phyloP scores from a whole-genome alignment of 2,888 invertebrate species.

The Cyaniris semiargus region DNA sequence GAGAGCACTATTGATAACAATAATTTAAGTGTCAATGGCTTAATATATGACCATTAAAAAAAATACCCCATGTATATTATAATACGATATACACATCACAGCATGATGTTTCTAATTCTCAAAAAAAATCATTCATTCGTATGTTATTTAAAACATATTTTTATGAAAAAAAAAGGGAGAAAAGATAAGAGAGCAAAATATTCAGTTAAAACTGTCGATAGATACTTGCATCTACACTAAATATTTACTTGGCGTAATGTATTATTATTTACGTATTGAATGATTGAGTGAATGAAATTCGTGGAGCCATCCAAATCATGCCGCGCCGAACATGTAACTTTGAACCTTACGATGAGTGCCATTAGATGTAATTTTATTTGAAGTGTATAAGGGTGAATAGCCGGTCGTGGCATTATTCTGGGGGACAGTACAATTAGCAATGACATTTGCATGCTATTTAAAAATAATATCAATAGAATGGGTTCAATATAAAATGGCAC shows the following conservation, averaged over 20 bases:
- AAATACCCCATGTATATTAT: no score
- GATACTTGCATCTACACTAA: not conserved
- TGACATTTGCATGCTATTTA: constrained; percentile 31
- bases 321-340: not conserved
- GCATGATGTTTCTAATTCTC: no score
- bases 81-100: no score
- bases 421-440: constrained; percentile 31
- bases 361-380: not conserved
- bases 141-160: no score
- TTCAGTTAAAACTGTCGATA: not conserved
- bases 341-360: not conserved
- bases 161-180: no score
- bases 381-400: constrained; percentile 1
- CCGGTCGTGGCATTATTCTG: constrained; percentile 30
- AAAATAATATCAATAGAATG: constrained; percentile 31
- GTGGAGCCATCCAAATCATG: not conserved
- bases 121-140: no score
- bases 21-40: no score
- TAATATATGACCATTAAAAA: no score
- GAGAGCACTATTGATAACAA: no score
- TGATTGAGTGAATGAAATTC: constrained; percentile 29
- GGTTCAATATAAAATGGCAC: constrained; percentile 24
- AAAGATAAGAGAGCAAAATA: not conserved
- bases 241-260: constrained; percentile 13
- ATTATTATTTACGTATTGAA: constrained; percentile 27